Evolutionary conservation across 2,797 vertebrate genomes (phyloP), one percentile per base, ranked within the genome.

Genomic region (Galago senegalensis): DNA sequence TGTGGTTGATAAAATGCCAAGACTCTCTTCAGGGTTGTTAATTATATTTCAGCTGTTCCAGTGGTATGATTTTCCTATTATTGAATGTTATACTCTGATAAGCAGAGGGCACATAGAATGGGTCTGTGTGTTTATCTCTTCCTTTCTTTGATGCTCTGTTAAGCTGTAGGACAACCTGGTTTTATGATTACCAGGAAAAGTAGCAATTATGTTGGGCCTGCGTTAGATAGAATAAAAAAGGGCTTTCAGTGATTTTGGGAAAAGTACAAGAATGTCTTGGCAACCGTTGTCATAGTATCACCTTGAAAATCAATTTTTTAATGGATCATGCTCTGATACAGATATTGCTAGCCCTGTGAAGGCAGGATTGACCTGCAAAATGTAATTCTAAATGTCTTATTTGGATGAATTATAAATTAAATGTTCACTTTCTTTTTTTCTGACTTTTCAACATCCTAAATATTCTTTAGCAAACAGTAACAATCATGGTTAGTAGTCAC

Each of bases 391-490:
- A 29, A 20, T 49, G 37, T 80, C 13, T 87, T 87, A 0, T 67
- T 82, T 46, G 17, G 37, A 46, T 20, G 14, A 67, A 72, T 84
- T 65, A 27, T 72, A 56, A 87, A 53, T 79, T 65, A 84, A 79
- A 72, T 72, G 56, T 72, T 81, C 65, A 86, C 43, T 95, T 92
- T 53, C 20, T 49, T 89, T 69, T 79, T 73, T 89, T 89, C 56
- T 88, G 25, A 83, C 27, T 49, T 94, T 93, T 72, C 27, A 81
- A 43, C 49, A n/a, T 29, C 43, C 46, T 81, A 27, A 87, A 73
- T 77, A 81, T 79, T 89, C 40, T 89, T 95, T 89, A 90, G 21
- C 65, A 37, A 88, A 27, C 70, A 79, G n/a, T 82, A 90, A 29
- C 16, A 60, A 69, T 56, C 23, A n/a, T 89, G 40, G 43, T 61